Evolutionary conservation across 1,140 invertebrate species (phyloP).

Genomic region (Drosophila bipectinata): DNA sequence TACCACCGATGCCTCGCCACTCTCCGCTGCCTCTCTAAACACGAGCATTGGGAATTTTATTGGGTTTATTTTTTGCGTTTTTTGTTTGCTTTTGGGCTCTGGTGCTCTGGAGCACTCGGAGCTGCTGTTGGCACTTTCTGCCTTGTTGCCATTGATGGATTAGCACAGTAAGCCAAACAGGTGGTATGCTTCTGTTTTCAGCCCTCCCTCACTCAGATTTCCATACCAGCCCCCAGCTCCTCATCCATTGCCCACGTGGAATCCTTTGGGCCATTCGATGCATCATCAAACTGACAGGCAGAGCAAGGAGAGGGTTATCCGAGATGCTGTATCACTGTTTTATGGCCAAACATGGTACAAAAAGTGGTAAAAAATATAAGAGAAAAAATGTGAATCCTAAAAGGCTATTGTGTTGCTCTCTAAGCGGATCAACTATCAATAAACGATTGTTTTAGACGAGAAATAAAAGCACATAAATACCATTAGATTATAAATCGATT

Average conservation of each 20-base stretch:
- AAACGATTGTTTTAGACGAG: background rate
- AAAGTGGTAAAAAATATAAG: background rate
- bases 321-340: constrained; percentile 35
- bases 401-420: background rate
- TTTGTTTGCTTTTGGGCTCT: constrained; percentile 40
- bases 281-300: constrained; percentile 43
- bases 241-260: background rate
- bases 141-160: constrained; percentile 67
- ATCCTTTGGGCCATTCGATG: constrained; percentile 51
- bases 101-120: constrained; percentile 40
- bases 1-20: constrained; percentile 1
- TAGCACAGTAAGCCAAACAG: constrained; percentile 59
- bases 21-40: constrained; percentile 16
- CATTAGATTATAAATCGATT: background rate
- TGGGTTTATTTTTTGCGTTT: constrained; percentile 47
- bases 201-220: background rate
- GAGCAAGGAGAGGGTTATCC: background rate
- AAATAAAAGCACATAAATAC: background rate
- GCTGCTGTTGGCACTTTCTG: constrained; percentile 57
- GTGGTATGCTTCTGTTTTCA: constrained; percentile 16
- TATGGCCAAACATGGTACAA: constrained; percentile 2
- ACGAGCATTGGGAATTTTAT: constrained; percentile 61
- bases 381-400: background rate
- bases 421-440: background rate
- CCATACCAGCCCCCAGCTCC: background rate